Base-by-base conservation (phyloP, 2,888 invertebrate genomes). In the Autographa gamma region DNA sequence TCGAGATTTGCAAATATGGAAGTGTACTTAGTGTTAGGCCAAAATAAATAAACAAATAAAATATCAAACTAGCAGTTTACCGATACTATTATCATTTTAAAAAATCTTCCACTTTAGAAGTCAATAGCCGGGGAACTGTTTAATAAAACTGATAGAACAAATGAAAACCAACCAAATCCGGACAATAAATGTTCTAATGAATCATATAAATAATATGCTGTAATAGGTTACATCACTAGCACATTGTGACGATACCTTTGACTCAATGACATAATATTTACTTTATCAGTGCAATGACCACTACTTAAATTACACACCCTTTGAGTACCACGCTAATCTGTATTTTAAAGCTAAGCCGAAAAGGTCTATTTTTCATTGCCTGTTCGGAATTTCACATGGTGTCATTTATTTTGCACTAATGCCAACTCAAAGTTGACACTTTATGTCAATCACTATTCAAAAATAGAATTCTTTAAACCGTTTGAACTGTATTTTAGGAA, bases 141-240 rank as follows among this genome's bases (percentile, higher is more conserved):
- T 2, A 25, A 25, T 25, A 25, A 25, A 25, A 25, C 2, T 25
- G 25, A 25, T 25, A 3, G 11, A 11, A 11, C 38, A 38, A 38
- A 38, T 11, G 2, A 38, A 2, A 2, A 7, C 38, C 1, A 8
- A 11, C 14, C 16, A 48, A n/a, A n/a, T n/a, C 5, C 48, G 0
- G 63, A 66, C 63, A 66, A 66, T 66, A 18, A 32, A 66, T n/a
- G 56, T 52, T 48, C 0, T 52, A 13, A 34, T 60, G 56, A 63
- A 41, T 73, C 56, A 63, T 66, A 13, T n/a, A 66, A 34, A 32
- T 14, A 60, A 38, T 60, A 77, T 66, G 60, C 14, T 66, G 73
- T 2, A 31, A 66, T 54, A 60, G 8, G 11, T 69, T 18, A 61
- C 60, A 38, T 76, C 52, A 68, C 8, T n/a, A 5, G 13, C 56